Conservation (phyloP, 2,797 vertebrate species). For the Centroberyx gerrardi region DNA sequence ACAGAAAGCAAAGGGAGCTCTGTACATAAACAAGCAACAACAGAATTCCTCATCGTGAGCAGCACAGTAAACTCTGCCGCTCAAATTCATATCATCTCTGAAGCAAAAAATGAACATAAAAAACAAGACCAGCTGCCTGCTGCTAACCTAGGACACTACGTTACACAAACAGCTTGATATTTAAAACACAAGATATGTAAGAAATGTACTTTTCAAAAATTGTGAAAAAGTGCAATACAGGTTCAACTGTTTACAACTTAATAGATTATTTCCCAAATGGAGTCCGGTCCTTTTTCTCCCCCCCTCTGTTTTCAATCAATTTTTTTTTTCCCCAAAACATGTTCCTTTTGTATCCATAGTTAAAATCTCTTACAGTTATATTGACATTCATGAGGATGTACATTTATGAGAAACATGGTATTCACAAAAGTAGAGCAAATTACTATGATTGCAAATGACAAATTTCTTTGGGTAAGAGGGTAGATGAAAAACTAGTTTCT, state of each 20-base stretch:
- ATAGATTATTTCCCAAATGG: slow-evolving; percentile 85
- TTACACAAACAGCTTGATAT: slow-evolving; percentile 92
- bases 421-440: slow-evolving; percentile 86
- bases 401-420: slow-evolving; percentile 82
- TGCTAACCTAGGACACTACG: slow-evolving; percentile 90
- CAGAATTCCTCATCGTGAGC: slow-evolving; percentile 83
- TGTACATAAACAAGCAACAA: slow-evolving; percentile 91
- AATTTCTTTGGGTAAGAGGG: slow-evolving; percentile 88
- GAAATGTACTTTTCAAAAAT: slow-evolving; percentile 92
- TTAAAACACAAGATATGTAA: slow-evolving; percentile 94
- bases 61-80: slow-evolving; percentile 76
- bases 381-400: slow-evolving; percentile 91
- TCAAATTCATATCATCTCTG: slow-evolving; percentile 81
- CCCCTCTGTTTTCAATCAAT: slow-evolving; percentile 70
- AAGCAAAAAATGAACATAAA: slow-evolving; percentile 73
- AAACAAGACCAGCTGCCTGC: slow-evolving; percentile 88
- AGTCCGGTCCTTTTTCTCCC: slow-evolving; percentile 72
- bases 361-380: slow-evolving; percentile 87
- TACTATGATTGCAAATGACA: slow-evolving; percentile 85
- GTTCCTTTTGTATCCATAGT: slow-evolving; percentile 80
- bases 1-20: slow-evolving; percentile 89
- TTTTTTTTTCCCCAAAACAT: slow-evolving; percentile 46
- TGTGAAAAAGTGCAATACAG: slow-evolving; percentile 97
- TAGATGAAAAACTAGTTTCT: slow-evolving; percentile 82
- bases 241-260: slow-evolving; percentile 89